Conservation (phyloP, 2,888 invertebrate species). For the Leptarthrus brevirostris region DNA sequence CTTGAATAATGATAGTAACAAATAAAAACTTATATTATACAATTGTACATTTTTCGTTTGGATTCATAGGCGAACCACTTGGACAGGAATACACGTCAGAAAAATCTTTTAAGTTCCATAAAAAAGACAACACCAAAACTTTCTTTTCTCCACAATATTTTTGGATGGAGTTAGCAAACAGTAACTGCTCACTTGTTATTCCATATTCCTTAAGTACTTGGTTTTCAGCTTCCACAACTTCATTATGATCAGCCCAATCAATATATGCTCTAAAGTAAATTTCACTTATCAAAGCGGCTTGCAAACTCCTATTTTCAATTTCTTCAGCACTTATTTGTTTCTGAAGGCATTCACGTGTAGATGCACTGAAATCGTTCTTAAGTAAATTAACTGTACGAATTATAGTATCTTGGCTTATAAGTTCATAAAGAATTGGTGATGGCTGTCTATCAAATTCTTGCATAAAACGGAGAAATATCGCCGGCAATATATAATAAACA, state of each 20-base stretch:
- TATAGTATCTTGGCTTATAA: no score
- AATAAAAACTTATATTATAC: no score
- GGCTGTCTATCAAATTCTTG: no score
- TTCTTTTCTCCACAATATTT: background rate
- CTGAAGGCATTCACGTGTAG: background rate
- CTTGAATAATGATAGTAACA: no score
- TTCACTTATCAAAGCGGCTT: background rate
- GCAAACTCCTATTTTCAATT: background rate
- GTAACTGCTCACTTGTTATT: background rate
- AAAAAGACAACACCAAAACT: background rate
- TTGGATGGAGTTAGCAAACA: background rate
- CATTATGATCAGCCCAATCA: background rate
- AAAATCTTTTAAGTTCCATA: background rate
- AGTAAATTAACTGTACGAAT: no score
- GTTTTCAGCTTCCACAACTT: background rate
- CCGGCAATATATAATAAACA: no score
- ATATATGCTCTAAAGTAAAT: background rate
- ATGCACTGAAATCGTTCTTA: background rate
- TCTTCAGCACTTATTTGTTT: background rate
- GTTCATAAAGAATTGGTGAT: no score
- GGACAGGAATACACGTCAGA: background rate
- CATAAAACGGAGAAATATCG: no score
- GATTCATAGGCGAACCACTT: background rate
- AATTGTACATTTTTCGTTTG: background rate
- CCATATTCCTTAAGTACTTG: background rate